Base-by-base conservation (phyloP, 2,113 vertebrate species). In the Asarcornis scutulata region DNA sequence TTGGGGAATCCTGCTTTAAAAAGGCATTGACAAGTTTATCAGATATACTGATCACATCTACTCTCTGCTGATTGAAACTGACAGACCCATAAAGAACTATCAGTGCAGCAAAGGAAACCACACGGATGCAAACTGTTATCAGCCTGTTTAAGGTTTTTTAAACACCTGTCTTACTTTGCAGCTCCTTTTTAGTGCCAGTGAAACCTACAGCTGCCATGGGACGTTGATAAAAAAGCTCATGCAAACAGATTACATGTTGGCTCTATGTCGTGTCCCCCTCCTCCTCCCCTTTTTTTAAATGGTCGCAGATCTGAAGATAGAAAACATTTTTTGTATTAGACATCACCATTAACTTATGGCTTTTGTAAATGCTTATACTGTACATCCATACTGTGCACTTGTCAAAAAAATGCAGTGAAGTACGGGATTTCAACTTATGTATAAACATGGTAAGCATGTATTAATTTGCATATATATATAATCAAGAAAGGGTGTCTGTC, bases 1-100 rank as follows among this genome's bases (percentile, higher is more conserved):
- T 88, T 97, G 81, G 93, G 97, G 96, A 97, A 96, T 97, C 97
- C 96, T 96, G 95, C 89, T 97, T 96, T 96, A 95, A 97, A 97
- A 89, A 96, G 96, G 95, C 95, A 97, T 96, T 98, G 98, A 98
- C 97, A 98, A 98, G 97, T 98, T 98, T 98, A 98, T 98, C 98
- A 98, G 97, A 97, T 97, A 97, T 92, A 98, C 97, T 97, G 97
- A 98, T 98, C 97, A 96, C 78, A 97, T 66, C 90, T 92, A 93
- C 94, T 97, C 93, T 95, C 88, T 60, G 69, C 59, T 98, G 97
- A 98, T 95, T 97, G 97, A 97, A 98, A 97, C 96, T 97, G 98
- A 98, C 97, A 98, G 96, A 96, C 86, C 85, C 92, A 97, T 97
- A 98, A 98, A 98, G 96, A 97, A 95, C 83, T 82, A 95, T 97